Evolutionary conservation across 37 sponge, comb jelly and placozoan species (phyloP).

Genomic region (Crambe crambe): DNA sequence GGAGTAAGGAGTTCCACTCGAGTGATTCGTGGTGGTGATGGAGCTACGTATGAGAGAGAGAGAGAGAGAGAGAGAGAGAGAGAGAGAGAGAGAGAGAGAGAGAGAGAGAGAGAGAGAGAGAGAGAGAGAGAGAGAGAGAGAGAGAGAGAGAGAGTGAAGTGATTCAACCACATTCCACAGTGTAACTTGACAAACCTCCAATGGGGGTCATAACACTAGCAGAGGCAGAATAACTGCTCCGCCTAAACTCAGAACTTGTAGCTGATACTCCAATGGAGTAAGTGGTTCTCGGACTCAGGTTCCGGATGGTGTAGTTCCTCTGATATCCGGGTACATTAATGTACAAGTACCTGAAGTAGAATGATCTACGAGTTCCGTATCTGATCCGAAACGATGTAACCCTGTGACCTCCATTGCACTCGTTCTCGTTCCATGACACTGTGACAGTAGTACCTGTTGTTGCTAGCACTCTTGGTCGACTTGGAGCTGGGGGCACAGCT

Average conservation of each 20-base stretch:
- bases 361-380: neutral
- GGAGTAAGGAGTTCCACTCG: neutral
- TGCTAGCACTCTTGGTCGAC: neutral
- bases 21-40: slow-evolving; percentile 12
- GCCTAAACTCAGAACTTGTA: neutral
- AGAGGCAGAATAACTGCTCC: neutral
- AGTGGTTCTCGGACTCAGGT: neutral
- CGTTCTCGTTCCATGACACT: slow-evolving; percentile 1
- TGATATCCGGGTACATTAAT: neutral
- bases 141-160: no score
- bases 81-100: no score
- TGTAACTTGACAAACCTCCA: no score
- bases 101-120: no score
- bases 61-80: no score
- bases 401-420: slow-evolving; percentile 33
- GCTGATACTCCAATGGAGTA: slow-evolving; percentile 17
- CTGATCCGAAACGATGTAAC: neutral
- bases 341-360: neutral
- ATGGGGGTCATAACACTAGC: no score
- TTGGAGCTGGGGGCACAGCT: slow-evolving; percentile 20
- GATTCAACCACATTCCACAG: no score
- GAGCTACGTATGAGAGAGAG: no score
- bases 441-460: slow-evolving; percentile 1
- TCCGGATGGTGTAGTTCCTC: slow-evolving; percentile 13
- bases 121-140: no score